Base-by-base conservation (phyloP, 2,888 invertebrate genomes). In the Deladenus siricidicola region DNA sequence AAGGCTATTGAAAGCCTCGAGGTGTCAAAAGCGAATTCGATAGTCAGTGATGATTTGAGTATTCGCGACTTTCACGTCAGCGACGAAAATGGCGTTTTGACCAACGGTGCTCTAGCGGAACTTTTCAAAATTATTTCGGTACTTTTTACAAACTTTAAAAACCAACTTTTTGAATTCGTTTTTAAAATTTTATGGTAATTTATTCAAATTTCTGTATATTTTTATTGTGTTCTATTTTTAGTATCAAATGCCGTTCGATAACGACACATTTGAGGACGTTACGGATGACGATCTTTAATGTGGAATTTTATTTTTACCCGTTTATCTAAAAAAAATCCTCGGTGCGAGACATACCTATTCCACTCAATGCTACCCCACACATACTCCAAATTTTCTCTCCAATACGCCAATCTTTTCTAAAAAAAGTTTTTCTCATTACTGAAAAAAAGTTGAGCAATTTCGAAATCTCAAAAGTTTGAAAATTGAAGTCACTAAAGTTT, bases 281-380 rank as follows among this genome's bases (percentile, higher is more conserved):
- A 90, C 91, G 3, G 93, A 94, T 79, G 93, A 92, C 74, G 93
- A 93, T 74, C 79, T 84, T 66, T 84, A 77, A 80, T n/a, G n/a
- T n/a, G n/a, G n/a, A n/a, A n/a, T n/a, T n/a, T n/a, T n/a, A n/a
- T n/a, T n/a, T n/a, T n/a, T n/a, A n/a, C n/a, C n/a, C n/a, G n/a
- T n/a, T n/a, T n/a, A n/a, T n/a, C n/a, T n/a, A n/a, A n/a, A n/a
- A n/a, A n/a, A n/a, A n/a, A n/a, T n/a, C n/a, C n/a, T n/a, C n/a
- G n/a, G n/a, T n/a, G n/a, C n/a, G n/a, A n/a, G n/a, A n/a, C n/a
- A n/a, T n/a, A n/a, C n/a, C n/a, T n/a, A n/a, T n/a, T n/a, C n/a
- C n/a, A n/a, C n/a, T n/a, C n/a, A n/a, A n/a, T n/a, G n/a, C n/a
- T n/a, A n/a, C n/a, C n/a, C n/a, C n/a, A n/a, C n/a, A n/a, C n/a